These are phyloP conservation scores for Halocynthia roretzi DNA, from an alignment of 23 tunicate genomes.

Conservation along the genomic window DNA sequence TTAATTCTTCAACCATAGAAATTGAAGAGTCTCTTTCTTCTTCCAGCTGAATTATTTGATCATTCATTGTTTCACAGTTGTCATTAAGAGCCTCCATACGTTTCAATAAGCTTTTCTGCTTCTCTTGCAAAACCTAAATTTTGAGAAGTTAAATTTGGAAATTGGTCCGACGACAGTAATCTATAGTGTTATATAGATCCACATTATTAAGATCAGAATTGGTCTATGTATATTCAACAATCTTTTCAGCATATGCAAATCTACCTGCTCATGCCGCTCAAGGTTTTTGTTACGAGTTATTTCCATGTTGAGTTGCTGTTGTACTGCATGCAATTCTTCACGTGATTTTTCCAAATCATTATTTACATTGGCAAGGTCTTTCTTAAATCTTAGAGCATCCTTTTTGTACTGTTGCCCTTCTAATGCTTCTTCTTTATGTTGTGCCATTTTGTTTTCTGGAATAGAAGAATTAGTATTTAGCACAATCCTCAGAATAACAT, in stretches of 20 bases:
- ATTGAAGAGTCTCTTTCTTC: conserved; percentile 47
- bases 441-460: conserved; percentile 20
- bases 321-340: conserved; percentile 5
- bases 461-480: neutral
- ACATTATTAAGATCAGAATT: too few relatives aligned
- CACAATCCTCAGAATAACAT: too few relatives aligned
- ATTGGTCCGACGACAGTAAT: too few relatives aligned
- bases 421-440: conserved; percentile 50
- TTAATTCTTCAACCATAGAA: conserved; percentile 14
- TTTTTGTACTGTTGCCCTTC: conserved; percentile 41
- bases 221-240: too few relatives aligned
- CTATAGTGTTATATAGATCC: too few relatives aligned
- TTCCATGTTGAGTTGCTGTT: conserved; percentile 32
- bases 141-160: too few relatives aligned
- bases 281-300: conserved; percentile 26
- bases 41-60: conserved; percentile 37
- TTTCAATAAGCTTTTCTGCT: conserved; percentile 39
- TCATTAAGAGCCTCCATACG: conserved; percentile 49
- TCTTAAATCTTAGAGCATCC: conserved; percentile 38
- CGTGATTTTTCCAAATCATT: conserved; percentile 15
- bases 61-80: conserved; percentile 72
- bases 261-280: conserved; percentile 59
- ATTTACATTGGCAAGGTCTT: conserved; percentile 23
- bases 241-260: neutral
- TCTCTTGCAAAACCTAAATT: conserved; percentile 55